Evolutionary conservation across 2,888 invertebrate genomes (phyloP).

Genomic region (Synergus itoensis): DNA sequence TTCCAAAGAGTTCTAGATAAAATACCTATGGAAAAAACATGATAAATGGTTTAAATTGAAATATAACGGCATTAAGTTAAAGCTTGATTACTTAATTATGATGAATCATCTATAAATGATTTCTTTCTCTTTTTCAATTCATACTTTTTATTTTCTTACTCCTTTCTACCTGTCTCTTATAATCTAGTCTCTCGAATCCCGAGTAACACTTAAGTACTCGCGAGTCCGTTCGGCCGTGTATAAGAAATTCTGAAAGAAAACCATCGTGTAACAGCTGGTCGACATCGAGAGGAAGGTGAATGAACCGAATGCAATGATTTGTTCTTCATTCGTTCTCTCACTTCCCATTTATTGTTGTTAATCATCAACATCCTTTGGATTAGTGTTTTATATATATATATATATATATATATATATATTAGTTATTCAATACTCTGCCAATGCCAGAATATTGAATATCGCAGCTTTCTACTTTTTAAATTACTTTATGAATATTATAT

Average conservation of each 20-base stretch:
- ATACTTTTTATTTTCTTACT: too few relatives aligned
- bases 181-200: neutral
- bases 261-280: slow-evolving; percentile 51
- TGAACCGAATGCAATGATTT: slow-evolving; percentile 55
- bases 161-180: neutral
- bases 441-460: neutral
- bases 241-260: slow-evolving; percentile 40
- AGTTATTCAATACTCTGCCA: too few relatives aligned
- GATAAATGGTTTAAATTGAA: neutral
- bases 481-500: neutral
- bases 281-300: slow-evolving; percentile 59
- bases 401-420: too few relatives aligned
- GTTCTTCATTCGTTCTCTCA: slow-evolving; percentile 43
- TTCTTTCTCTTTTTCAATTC: neutral
- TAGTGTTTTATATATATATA: too few relatives aligned
- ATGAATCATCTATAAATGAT: slow-evolving; percentile 8
- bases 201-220: neutral
- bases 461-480: neutral
- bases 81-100: slow-evolving; percentile 20
- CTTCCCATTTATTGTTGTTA: slow-evolving; percentile 29
- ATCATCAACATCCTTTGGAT: neutral
- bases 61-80: slow-evolving; percentile 6
- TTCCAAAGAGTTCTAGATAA: too few relatives aligned
- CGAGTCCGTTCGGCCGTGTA: neutral
- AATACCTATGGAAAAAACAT: neutral